These are phyloP conservation scores for Baronia brevicornis DNA, from an alignment of 2,888 invertebrate genomes.

Conservation along the genomic window DNA sequence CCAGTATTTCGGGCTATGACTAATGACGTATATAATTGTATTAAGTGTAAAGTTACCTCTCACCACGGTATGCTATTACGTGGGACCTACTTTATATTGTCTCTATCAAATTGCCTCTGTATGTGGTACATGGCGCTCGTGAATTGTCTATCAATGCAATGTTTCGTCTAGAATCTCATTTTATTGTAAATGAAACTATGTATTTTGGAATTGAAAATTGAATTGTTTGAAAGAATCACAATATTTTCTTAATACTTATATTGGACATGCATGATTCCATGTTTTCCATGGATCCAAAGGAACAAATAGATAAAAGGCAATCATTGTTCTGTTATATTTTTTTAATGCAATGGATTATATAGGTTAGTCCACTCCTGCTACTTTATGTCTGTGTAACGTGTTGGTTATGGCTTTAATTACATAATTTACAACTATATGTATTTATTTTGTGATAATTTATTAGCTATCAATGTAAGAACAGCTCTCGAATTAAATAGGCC, in stretches of 20 bases:
- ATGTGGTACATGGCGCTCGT: conserved; percentile 21
- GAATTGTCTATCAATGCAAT: conserved; percentile 20
- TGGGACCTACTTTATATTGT: conserved; percentile 46
- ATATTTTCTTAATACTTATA: conserved; percentile 65
- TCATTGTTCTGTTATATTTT: too few species aligned
- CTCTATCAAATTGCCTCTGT: conserved; percentile 36
- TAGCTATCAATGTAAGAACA: conserved; percentile 26
- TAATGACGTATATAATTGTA: conserved; percentile 46
- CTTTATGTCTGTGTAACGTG: too few species aligned
- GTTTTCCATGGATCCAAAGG: too few species aligned
- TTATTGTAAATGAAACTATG: conserved; percentile 26
- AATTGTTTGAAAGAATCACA: conserved; percentile 43
- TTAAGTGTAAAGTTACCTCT: conserved; percentile 52
- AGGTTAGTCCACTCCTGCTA: too few species aligned
- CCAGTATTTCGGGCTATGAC: conserved; percentile 39
- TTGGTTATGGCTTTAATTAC: conserved; percentile 49
- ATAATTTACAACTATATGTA: conserved; percentile 21
- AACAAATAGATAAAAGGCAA: too few species aligned
- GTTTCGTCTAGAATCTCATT: conserved; percentile 35
- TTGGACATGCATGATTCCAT: too few species aligned
- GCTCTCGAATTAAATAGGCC: conserved; percentile 17
- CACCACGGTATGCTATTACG: conserved; percentile 30
- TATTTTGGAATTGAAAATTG: conserved; percentile 59
- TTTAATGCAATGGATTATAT: too few species aligned
- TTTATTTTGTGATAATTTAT: conserved; percentile 19